phyloP scores from a whole-genome alignment of 2,888 invertebrate species.

The Tipula helvola region DNA sequence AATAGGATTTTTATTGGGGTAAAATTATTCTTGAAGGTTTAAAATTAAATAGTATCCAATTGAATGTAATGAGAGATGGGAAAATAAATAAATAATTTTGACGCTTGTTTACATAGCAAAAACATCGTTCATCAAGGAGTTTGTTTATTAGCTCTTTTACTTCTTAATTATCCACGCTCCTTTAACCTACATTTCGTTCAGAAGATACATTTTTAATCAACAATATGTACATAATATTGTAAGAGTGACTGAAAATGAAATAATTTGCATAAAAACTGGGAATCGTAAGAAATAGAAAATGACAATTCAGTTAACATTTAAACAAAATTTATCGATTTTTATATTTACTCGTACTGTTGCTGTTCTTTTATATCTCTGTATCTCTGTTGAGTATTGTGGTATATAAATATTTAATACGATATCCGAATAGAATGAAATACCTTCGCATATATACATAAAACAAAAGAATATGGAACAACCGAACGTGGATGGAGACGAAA shows the following conservation, averaged over 20 bases:
- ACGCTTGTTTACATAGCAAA: background rate
- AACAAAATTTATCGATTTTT: background rate
- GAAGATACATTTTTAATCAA: background rate
- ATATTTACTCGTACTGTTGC: background rate
- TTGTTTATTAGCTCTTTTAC: background rate
- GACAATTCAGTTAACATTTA: background rate
- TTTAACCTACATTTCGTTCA: background rate
- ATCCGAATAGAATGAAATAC: background rate
- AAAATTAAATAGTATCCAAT: background rate
- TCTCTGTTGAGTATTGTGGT: background rate
- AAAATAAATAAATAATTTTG: background rate
- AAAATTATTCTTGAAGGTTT: background rate
- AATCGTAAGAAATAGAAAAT: background rate
- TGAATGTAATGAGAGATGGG: background rate
- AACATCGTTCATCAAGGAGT: background rate
- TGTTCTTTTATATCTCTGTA: background rate
- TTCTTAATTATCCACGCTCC: background rate
- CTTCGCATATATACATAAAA: background rate
- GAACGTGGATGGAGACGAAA: background rate
- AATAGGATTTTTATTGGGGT: background rate
- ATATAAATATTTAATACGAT: background rate
- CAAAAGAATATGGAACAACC: background rate
- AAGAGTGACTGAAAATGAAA: background rate
- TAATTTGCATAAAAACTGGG: background rate
- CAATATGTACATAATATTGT: background rate